A percentile compares a stretch with the other conserved stretches of the same genome.
Conservation (phyloP, 2,113 vertebrate genomes). For the Engystomops pustulosus region DNA sequence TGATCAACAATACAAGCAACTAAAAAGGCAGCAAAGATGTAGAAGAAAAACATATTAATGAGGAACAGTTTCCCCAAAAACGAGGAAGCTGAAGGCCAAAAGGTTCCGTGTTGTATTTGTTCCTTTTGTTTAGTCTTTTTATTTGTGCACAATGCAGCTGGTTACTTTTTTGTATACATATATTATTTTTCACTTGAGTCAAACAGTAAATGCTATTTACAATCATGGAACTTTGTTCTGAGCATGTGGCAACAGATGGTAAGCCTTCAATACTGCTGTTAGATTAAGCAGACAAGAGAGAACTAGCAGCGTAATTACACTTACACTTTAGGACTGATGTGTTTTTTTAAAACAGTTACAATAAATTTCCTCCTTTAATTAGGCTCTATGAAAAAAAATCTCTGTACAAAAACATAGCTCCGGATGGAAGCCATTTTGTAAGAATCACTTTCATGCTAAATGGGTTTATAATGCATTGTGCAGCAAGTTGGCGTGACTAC, state of each 20-base stretch:
- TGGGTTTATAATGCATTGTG: conserved; percentile 14
- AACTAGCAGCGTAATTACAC: conserved; percentile 46
- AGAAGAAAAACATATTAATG: conserved; percentile 16
- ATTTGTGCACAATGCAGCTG: conserved; percentile 30
- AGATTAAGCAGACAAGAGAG: conserved; percentile 43
- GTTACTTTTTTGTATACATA: conserved; percentile 17
- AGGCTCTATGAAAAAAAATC: conserved; percentile 34
- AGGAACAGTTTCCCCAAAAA: conserved; percentile 3
- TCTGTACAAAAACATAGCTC: conserved; percentile 19
- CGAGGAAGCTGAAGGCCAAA: background rate
- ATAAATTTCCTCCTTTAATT: conserved; percentile 50
- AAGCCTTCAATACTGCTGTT: conserved; percentile 54
- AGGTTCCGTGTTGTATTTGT: conserved; percentile 23
- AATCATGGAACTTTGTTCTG: conserved; percentile 55
- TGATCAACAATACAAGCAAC: conserved; percentile 2
- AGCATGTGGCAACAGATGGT: conserved; percentile 54
- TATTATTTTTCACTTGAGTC: conserved; percentile 22
- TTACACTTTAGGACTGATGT: conserved; percentile 44
- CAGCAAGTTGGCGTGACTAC: background rate
- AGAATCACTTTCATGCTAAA: conserved; percentile 39
- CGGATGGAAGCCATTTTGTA: conserved; percentile 39
- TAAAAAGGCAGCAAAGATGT: conserved; percentile 18
- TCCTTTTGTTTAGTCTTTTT: conserved; percentile 4
- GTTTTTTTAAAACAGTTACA: conserved; percentile 37
- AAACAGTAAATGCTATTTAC: conserved; percentile 60